Evolutionary conservation across 2,113 vertebrate species (phyloP), one percentile per base, ranked within the genome.

Genomic region (Proteles cristata): DNA sequence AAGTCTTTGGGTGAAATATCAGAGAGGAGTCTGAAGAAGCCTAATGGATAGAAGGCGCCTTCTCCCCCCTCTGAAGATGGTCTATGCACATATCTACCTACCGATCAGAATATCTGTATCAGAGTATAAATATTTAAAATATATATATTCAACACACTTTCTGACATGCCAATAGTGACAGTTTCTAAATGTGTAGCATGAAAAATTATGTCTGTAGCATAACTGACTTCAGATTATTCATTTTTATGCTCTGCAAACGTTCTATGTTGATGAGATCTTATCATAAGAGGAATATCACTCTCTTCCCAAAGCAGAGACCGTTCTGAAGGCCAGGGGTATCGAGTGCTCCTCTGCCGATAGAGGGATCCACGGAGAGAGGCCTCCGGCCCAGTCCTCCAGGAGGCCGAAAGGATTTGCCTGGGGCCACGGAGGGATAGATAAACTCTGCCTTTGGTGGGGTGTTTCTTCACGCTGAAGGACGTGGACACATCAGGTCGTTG

Each of bases 321-420:
- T 16, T 55, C 43, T 43, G 26, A 73, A 68, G 63, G 16, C 48
- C 5, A 15, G 39, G 12, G 39, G 73, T 15, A 25, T 45, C 2
- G 43, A 45, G 43, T 4, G 12, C 19, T 2, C 21, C 19, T 17
- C 2, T 2, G 61, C 4, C 11, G 21, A 39, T 12, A 0, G 11
- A 11, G 19, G 11, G 1, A 6, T 16, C 1, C 16, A 0, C 1
- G 1, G 31, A 61, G 28, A 0, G 2, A 21, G 17, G 25, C 2
- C 31, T 7, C 25, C 43, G 1, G 12, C 25, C 4, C 3, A 8
- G 77, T 2, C n/a, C 73, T 53, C 9, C 21, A 19, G 76, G 55
- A 43, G 26, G 58, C 73, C 1, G 14, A 7, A 1, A 4, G 14
- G 39, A 12, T 2, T 2, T 8, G 14, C 48, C 39, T 26, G 8